Evolutionary conservation across 2,888 invertebrate genomes (phyloP).

Genomic region (Formica aserva): DNA sequence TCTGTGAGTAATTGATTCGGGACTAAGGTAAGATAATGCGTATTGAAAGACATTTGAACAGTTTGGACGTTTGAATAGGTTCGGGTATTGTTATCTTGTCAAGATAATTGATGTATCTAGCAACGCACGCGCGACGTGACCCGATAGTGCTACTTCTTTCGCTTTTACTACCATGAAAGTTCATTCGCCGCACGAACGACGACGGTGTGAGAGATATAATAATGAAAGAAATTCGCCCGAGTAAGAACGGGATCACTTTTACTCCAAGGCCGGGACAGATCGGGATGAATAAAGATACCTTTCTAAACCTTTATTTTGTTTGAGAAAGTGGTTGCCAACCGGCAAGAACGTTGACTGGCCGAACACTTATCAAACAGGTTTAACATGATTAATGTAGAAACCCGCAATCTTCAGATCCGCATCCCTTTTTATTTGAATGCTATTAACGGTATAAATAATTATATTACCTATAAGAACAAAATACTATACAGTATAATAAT

Average conservation of each 20-base stretch:
- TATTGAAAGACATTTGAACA: neutral
- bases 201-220: constrained; percentile 42
- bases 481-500: neutral
- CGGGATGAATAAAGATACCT: constrained; percentile 75
- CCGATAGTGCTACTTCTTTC: constrained; percentile 1
- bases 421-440: constrained; percentile 43
- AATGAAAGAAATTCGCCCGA: constrained; percentile 47
- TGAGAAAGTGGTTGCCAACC: constrained; percentile 78
- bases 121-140: neutral
- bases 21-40: constrained; percentile 13
- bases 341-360: constrained; percentile 11
- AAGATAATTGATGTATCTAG: constrained; percentile 30
- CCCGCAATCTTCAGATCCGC: constrained; percentile 18
- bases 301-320: constrained; percentile 83
- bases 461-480: neutral
- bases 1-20: constrained; percentile 3
- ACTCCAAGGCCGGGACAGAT: constrained; percentile 75
- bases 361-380: constrained; percentile 52
- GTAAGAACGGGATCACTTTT: constrained; percentile 80
- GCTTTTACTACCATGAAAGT: constrained; percentile 67
- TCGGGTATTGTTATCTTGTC: neutral
- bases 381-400: constrained; percentile 59
- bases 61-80: neutral
- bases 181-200: constrained; percentile 41
- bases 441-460: neutral